phyloP scores from a whole-genome alignment of 1,140 invertebrate genomes.

The Penaeus vannamei region DNA sequence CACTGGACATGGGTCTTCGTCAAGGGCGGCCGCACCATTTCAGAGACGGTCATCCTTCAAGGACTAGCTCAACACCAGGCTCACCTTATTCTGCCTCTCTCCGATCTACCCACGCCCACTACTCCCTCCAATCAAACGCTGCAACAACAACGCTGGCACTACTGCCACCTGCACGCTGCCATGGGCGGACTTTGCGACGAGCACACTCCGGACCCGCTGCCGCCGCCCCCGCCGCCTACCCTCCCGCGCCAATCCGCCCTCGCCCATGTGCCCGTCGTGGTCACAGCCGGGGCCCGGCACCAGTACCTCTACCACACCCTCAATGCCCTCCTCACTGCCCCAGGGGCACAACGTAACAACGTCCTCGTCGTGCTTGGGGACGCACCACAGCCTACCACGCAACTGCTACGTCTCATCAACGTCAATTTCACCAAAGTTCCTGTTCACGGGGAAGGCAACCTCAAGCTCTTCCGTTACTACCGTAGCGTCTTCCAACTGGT shows the following conservation, averaged over 20 bases:
- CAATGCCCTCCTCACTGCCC: conserved; percentile 42
- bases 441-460: conserved; percentile 39
- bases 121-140: neutral
- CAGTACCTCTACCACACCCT: conserved; percentile 61
- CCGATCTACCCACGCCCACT: neutral
- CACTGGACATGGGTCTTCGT: conserved; percentile 67
- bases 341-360: conserved; percentile 50
- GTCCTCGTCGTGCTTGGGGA: conserved; percentile 50
- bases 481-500: conserved; percentile 53
- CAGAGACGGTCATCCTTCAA: conserved; percentile 51
- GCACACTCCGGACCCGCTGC: conserved; percentile 41
- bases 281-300: conserved; percentile 55
- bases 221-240: conserved; percentile 32
- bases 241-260: conserved; percentile 49
- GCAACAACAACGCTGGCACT: conserved; percentile 44
- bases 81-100: conserved; percentile 31
- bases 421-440: conserved; percentile 47
- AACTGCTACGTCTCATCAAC: conserved; percentile 46
- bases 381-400: conserved; percentile 42
- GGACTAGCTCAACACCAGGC: conserved; percentile 22
- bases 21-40: conserved; percentile 65
- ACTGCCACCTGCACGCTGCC: conserved; percentile 43
- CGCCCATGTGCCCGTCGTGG: conserved; percentile 52
- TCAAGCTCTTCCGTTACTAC: conserved; percentile 55
- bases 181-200: conserved; percentile 61